Evolutionary conservation across 2,113 vertebrate species (phyloP).

Genomic region (Puffinus mauretanicus): DNA sequence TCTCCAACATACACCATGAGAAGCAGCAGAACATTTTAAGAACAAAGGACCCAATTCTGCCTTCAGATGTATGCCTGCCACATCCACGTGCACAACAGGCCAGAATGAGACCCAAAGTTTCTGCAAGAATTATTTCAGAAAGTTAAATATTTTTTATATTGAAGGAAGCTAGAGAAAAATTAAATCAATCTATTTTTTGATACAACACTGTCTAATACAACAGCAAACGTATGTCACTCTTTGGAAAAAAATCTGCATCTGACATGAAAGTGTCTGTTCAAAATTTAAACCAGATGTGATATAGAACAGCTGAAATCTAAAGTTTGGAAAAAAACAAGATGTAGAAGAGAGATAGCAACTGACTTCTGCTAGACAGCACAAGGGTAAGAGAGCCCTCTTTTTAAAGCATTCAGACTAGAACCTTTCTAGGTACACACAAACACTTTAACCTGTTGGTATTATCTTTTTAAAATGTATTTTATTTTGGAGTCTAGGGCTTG

Average conservation of each 20-base stretch:
- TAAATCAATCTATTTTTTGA: slow-evolving; percentile 10
- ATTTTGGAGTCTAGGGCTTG: not conserved
- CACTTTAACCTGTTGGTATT: not conserved
- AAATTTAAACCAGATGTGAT: slow-evolving; percentile 69
- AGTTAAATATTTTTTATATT: not conserved
- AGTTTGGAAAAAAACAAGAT: slow-evolving; percentile 56
- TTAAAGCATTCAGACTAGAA: slow-evolving; percentile 34
- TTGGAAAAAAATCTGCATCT: slow-evolving; percentile 24
- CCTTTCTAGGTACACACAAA: not conserved
- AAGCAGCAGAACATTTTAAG: not conserved
- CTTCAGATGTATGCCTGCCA: not conserved
- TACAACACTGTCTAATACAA: slow-evolving; percentile 3
- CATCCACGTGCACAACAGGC: not conserved
- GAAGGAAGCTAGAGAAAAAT: not conserved
- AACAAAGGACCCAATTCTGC: not conserved
- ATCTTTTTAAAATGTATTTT: not conserved
- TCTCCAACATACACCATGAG: not conserved
- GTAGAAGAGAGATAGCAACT: slow-evolving; percentile 60
- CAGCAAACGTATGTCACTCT: not conserved
- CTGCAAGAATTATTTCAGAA: not conserved
- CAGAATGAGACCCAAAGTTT: not conserved
- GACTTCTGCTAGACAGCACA: slow-evolving; percentile 24
- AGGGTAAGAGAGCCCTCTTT: slow-evolving; percentile 27
- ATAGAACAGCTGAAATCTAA: slow-evolving; percentile 68
- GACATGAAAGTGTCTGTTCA: slow-evolving; percentile 13